These are phyloP conservation scores for Clarias pachynema DNA, from an alignment of 2,797 vertebrate genomes.

Conservation along the genomic window DNA sequence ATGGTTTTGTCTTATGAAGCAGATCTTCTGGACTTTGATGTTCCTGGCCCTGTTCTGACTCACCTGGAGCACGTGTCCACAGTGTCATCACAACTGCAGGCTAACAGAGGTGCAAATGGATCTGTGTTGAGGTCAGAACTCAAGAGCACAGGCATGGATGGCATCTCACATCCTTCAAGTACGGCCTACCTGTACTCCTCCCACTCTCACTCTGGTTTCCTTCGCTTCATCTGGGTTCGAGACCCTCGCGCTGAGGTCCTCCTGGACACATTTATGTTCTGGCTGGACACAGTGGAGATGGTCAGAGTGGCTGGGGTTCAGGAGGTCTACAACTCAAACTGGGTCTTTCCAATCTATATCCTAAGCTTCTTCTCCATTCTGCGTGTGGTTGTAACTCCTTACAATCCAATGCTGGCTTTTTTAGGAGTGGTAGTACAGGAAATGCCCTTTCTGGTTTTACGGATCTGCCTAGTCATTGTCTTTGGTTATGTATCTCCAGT, in stretches of 20 bases:
- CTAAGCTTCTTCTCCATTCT: conserved; percentile 77
- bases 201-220: conserved; percentile 52
- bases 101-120: conserved; percentile 56
- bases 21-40: conserved; percentile 61
- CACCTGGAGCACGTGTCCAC: conserved; percentile 71
- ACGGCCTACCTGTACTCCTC: conserved; percentile 66
- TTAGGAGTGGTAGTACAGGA: conserved; percentile 77
- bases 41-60: conserved; percentile 68
- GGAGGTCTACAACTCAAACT: conserved; percentile 69
- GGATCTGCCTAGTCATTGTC: conserved; percentile 70
- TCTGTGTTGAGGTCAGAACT: conserved; percentile 41
- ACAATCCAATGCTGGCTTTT: conserved; percentile 66
- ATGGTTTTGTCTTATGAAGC: conserved; percentile 48
- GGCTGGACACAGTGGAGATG: conserved; percentile 83
- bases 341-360: conserved; percentile 80
- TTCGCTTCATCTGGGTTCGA: conserved; percentile 62
- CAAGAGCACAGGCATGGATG: conserved; percentile 54
- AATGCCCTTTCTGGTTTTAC: conserved; percentile 78
- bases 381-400: conserved; percentile 69
- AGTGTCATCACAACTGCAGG: conserved; percentile 63
- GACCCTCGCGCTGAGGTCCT: conserved; percentile 74
- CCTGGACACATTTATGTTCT: conserved; percentile 75
- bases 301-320: conserved; percentile 72
- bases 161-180: conserved; percentile 39
- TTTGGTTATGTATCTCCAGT: conserved; percentile 77